phyloP scores from a whole-genome alignment of 2,888 invertebrate species.

The Yponomeuta sedellus region DNA sequence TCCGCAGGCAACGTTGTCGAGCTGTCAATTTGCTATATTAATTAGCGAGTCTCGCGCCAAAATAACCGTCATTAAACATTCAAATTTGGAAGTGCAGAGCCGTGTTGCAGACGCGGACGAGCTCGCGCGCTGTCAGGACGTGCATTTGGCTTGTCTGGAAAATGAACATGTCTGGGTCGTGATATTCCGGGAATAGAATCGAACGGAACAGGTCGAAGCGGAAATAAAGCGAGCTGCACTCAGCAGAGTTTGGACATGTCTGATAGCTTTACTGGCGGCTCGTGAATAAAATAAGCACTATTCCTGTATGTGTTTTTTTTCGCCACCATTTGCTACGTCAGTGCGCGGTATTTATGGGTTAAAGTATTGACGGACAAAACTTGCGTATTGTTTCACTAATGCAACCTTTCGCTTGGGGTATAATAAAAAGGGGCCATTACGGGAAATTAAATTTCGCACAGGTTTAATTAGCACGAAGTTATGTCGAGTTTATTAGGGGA shows the following conservation, averaged over 20 bases:
- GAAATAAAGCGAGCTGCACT: slow-evolving; percentile 71
- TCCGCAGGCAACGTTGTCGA: slow-evolving; percentile 34
- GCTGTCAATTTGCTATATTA: slow-evolving; percentile 57
- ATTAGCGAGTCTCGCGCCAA: slow-evolving; percentile 51
- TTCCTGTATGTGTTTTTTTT: slow-evolving; percentile 43
- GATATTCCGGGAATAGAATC: slow-evolving; percentile 63
- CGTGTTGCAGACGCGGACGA: slow-evolving; percentile 52
- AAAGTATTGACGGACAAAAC: neutral
- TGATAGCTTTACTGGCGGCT: slow-evolving; percentile 61
- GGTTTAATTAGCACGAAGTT: slow-evolving; percentile 12
- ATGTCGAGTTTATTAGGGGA: slow-evolving; percentile 19
- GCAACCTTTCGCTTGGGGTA: neutral
- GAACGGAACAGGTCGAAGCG: slow-evolving; percentile 68
- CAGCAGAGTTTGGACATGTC: slow-evolving; percentile 69
- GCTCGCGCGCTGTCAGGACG: slow-evolving; percentile 52
- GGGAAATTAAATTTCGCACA: slow-evolving; percentile 7
- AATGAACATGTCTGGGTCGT: slow-evolving; percentile 63
- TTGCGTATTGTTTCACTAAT: neutral
- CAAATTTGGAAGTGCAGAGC: slow-evolving; percentile 66
- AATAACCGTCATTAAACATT: slow-evolving; percentile 68
- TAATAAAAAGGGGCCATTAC: neutral
- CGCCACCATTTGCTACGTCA: neutral
- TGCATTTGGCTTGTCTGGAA: slow-evolving; percentile 63
- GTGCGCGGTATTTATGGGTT: neutral
- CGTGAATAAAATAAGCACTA: slow-evolving; percentile 63